A percentile compares a stretch with the other conserved stretches of the same genome.
phyloP scores from a whole-genome alignment of 2,113 vertebrate species.

The Nibea coibor region DNA sequence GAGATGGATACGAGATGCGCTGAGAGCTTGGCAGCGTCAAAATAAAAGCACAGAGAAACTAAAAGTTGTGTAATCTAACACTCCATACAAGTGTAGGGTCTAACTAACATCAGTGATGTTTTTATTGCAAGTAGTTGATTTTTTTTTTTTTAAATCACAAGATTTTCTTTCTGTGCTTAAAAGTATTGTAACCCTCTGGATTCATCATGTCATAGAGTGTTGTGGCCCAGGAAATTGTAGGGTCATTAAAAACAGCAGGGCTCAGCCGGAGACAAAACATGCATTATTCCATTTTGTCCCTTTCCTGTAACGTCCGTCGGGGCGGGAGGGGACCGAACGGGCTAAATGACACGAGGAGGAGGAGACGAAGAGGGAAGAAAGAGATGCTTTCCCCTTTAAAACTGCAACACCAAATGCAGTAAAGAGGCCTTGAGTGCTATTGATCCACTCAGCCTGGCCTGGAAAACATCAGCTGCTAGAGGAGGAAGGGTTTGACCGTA shows the following conservation, averaged over 20 bases:
- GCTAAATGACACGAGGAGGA: not conserved
- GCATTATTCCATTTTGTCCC: not conserved
- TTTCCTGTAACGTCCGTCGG: not conserved
- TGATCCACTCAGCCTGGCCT: conserved; percentile 68
- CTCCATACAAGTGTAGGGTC: not conserved
- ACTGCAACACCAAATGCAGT: conserved; percentile 39
- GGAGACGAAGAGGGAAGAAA: not conserved
- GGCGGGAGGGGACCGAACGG: not conserved
- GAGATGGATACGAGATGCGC: not conserved
- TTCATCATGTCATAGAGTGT: not conserved
- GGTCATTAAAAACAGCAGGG: not conserved
- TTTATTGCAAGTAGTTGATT: not conserved
- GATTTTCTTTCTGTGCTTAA: not conserved
- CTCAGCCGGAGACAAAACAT: not conserved
- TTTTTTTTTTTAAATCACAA: not conserved
- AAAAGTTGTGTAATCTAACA: not conserved
- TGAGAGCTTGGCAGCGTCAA: conserved; percentile 5
- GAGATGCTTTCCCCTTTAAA: conserved; percentile 33
- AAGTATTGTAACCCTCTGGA: conserved; percentile 9
- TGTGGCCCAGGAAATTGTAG: not conserved
- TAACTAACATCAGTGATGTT: conserved; percentile 2
- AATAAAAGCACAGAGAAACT: conserved; percentile 47
- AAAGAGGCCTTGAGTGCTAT: conserved; percentile 77
- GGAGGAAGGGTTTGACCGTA: conserved; percentile 46
- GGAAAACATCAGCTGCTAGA: conserved; percentile 19